Conservation (phyloP, 2,888 invertebrate species). For the Acanthopleura granulata region DNA sequence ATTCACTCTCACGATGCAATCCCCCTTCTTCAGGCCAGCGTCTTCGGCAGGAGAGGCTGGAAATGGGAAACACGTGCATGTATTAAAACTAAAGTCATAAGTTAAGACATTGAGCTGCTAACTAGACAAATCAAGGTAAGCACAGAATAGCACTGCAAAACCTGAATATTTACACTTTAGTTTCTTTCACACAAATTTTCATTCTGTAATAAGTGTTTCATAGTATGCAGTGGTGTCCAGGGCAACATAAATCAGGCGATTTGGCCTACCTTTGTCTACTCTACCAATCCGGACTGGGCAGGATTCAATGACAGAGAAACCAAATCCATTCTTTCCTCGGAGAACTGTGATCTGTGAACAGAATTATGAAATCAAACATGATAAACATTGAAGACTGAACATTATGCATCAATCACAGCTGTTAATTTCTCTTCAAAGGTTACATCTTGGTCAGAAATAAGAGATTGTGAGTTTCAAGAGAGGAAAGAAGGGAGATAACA, state of each 20-base stretch:
- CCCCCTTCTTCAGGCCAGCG: slow-evolving; percentile 60
- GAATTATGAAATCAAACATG: neutral
- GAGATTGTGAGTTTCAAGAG: neutral
- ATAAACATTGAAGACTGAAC: neutral
- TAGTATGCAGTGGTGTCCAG: no score
- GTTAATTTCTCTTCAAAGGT: no score
- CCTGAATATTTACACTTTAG: neutral
- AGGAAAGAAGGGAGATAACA: neutral
- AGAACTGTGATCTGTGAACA: slow-evolving; percentile 40
- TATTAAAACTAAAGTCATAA: no score
- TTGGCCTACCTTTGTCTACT: slow-evolving; percentile 55
- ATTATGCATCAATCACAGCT: no score
- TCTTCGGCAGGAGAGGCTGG: slow-evolving; percentile 59
- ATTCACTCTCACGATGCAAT: slow-evolving; percentile 62
- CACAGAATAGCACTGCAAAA: no score
- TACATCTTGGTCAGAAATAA: no score
- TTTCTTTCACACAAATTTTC: neutral
- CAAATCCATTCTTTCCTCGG: slow-evolving; percentile 62
- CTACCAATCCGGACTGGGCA: slow-evolving; percentile 65
- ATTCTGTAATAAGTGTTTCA: no score
- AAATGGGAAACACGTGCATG: neutral
- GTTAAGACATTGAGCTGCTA: no score
- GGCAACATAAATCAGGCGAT: neutral
- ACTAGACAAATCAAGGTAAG: no score
- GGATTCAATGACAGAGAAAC: slow-evolving; percentile 65